Percentiles rank a stretch among this genome's conserved stretches.
phyloP scores from a whole-genome alignment of 2,797 vertebrate species.

The Lepus oiostolus region DNA sequence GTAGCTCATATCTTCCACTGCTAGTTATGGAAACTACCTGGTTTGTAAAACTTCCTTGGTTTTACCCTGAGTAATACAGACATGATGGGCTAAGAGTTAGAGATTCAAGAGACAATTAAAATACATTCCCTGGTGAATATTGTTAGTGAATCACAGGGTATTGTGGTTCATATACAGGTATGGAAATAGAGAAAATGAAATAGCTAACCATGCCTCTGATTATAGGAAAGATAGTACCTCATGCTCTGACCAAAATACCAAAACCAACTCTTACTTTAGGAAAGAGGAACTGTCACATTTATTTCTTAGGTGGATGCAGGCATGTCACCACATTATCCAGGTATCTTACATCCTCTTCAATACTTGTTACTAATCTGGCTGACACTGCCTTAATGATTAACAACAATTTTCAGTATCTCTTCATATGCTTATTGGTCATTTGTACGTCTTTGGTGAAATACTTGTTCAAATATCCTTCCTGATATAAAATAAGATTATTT shows the following conservation, averaged over 20 bases:
- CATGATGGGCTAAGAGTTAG: no score
- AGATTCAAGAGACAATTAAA: neutral
- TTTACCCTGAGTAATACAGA: neutral
- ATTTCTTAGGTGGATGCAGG: neutral
- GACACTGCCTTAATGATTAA: neutral
- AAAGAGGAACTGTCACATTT: neutral
- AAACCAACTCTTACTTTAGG: neutral
- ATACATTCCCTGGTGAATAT: neutral
- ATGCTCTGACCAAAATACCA: neutral
- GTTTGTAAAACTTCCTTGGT: neutral
- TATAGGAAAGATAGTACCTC: neutral
- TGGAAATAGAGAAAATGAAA: neutral
- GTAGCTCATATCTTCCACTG: neutral
- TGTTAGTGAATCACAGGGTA: no score
- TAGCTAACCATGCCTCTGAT: neutral
- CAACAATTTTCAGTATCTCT: neutral
- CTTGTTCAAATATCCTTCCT: neutral
- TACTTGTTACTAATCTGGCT: neutral
- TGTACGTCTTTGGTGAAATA: neutral
- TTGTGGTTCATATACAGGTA: neutral
- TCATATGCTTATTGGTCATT: neutral
- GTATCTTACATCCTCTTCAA: neutral
- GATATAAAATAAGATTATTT: neutral
- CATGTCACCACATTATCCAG: neutral
- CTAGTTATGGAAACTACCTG: neutral